A percentile compares a stretch with the other conserved stretches of the same genome.
These are phyloP conservation scores for Eumacrocentrus americanus DNA, from an alignment of 2,888 invertebrate genomes.

Conservation along the genomic window DNA sequence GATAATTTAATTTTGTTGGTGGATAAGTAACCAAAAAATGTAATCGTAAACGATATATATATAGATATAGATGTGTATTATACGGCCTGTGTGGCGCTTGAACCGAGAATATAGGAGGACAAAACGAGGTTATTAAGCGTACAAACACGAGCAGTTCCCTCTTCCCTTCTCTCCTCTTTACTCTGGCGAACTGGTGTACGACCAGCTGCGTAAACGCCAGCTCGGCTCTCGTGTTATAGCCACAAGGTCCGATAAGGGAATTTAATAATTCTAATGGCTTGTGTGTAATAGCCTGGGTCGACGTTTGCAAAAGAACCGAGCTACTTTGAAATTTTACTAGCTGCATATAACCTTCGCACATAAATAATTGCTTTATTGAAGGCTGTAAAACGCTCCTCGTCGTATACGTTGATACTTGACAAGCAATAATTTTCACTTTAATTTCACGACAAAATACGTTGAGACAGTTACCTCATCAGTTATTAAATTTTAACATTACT, in stretches of 20 bases:
- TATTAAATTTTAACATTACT: too few species aligned
- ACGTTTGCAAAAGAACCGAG: too few species aligned
- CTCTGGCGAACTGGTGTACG: conserved; percentile 1
- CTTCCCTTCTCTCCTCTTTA: not conserved
- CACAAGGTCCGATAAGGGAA: conserved; percentile 5
- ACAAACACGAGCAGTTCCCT: not conserved
- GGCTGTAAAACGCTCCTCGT: too few species aligned
- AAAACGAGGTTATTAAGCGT: conserved; percentile 8
- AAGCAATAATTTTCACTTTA: too few species aligned
- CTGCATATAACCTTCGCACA: too few species aligned
- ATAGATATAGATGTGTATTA: too few species aligned
- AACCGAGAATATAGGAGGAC: not conserved
- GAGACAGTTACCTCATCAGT: too few species aligned
- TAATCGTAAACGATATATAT: not conserved
- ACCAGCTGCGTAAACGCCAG: conserved; percentile 12
- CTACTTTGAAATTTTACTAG: too few species aligned
- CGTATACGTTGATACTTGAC: too few species aligned
- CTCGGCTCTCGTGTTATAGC: not conserved
- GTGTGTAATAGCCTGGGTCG: not conserved
- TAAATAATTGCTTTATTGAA: too few species aligned
- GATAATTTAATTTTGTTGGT: not conserved
- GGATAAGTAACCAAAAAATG: not conserved
- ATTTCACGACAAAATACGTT: too few species aligned
- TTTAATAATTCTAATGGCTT: conserved; percentile 10
- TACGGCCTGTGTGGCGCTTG: not conserved